Percentiles rank a stretch among this genome's conserved stretches.
Evolutionary conservation across 35 echinoderm and acorn worm genomes (phyloP).

Genomic region (Stichopus chloronotus): DNA sequence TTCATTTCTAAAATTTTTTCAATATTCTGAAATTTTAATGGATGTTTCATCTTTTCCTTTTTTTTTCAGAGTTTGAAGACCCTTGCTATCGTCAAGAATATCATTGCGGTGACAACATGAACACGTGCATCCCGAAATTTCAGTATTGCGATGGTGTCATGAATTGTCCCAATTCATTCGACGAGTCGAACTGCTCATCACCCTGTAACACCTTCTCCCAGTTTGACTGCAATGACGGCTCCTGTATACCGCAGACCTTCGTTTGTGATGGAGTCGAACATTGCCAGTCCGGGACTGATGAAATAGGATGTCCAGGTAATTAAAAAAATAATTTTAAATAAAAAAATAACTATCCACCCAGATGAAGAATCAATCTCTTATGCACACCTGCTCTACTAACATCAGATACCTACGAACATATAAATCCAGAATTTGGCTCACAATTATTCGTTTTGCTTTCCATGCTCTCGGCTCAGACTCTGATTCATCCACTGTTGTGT

Average conservation of each 20-base stretch:
- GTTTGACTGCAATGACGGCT: constrained; percentile 1
- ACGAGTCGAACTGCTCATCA: background rate
- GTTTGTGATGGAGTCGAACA: constrained; percentile 1
- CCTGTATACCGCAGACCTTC: background rate
- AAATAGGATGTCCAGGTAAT: background rate
- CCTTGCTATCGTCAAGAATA: constrained; percentile 16
- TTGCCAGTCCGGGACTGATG: background rate
- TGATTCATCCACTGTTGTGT: too few relatives aligned
- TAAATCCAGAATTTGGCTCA: too few relatives aligned
- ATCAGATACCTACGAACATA: too few relatives aligned
- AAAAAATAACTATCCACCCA: too few relatives aligned
- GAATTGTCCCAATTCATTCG: background rate
- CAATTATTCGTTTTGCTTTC: too few relatives aligned
- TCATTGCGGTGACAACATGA: background rate
- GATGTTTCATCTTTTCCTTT: background rate
- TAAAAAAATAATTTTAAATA: background rate
- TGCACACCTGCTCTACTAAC: too few relatives aligned
- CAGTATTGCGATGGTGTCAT: background rate
- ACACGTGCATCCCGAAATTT: background rate
- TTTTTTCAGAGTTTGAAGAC: background rate
- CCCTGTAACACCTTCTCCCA: constrained; percentile 21
- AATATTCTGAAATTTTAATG: background rate
- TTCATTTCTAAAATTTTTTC: background rate
- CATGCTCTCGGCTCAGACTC: too few relatives aligned
- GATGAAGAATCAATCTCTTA: too few relatives aligned